Evolutionary conservation across 2,113 vertebrate genomes (phyloP).

Genomic region (Numenius arquata): DNA sequence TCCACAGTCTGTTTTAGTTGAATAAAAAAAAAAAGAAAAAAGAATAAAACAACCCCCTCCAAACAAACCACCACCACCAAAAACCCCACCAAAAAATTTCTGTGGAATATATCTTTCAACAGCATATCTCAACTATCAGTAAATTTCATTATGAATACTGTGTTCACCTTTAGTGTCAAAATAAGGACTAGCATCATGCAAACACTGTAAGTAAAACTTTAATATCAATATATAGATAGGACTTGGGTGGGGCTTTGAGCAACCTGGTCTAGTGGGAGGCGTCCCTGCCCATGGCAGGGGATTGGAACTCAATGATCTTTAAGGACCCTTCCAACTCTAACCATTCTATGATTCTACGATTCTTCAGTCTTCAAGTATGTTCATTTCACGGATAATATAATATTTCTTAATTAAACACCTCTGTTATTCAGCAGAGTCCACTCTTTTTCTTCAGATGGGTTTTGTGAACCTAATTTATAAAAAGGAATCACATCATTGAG

Average conservation of each 20-base stretch:
- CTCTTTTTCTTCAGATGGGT: background rate
- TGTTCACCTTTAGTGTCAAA: background rate
- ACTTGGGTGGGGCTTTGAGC: background rate
- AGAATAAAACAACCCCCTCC: fast-evolving
- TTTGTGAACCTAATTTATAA: background rate
- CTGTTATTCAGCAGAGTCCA: background rate
- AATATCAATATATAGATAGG: background rate
- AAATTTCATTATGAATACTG: background rate
- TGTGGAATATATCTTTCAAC: background rate
- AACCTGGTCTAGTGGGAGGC: background rate
- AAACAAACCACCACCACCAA: background rate
- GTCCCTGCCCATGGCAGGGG: background rate
- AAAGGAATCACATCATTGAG: fast-evolving
- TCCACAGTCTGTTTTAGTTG: background rate
- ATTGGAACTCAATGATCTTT: background rate
- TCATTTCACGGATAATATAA: background rate
- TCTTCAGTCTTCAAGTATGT: background rate
- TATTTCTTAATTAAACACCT: background rate
- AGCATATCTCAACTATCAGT: background rate
- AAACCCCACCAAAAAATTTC: background rate
- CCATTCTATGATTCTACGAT: background rate
- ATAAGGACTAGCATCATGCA: background rate
- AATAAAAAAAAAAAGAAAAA: background rate
- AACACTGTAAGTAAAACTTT: background rate
- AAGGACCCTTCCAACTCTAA: background rate